Evolutionary conservation across 2,797 vertebrate genomes (phyloP), one percentile per base, ranked within the genome.

Genomic region (Crenuchus spilurus): DNA sequence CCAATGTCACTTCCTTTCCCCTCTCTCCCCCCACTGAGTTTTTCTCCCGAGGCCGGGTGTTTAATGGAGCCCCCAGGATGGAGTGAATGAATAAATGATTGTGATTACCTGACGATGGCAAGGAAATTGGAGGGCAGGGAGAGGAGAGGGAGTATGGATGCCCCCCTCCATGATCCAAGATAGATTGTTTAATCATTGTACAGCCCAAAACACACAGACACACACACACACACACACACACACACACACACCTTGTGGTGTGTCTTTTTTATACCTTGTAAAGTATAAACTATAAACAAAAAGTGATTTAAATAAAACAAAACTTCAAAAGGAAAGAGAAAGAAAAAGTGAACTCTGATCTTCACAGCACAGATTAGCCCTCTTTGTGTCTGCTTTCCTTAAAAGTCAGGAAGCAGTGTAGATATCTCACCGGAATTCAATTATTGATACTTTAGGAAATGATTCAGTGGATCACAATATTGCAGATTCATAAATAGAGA

Each of bases 1-100:
- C 44, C 72, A 79, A 78, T 82, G 79, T 80, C 69, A 78, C 67
- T 54, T 10, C 46, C 61, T 55, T 30, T 3, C 58, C 57, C 70
- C 26, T 44, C 33, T 49, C 26, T 26, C 49, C 14, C 2, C n/a
- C 8, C 16, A n/a, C 61, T 37, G 51, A 18, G 3, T 72, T 46
- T 74, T 67, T 11, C 35, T 24, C 66, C 42, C 54, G 24, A 66
- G 61, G 37, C 64, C 60, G 61, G 51, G 33, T 51, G 42, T 65
- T 81, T 69, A 74, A 72, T 52, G 18, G 22, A 33, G 70, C 39
- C 22, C 22, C 18, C 48, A 28, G 72, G 72, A 60, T 18, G 52
- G 39, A 68, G 39, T 9, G 13, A 51, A 57, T 74, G 48, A 76
- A 74, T 74, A 69, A 83, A 72, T 77, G 63, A 57, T 51, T 67